Conservation (phyloP, 2,113 vertebrate genomes). For the Microtus montanus region DNA sequence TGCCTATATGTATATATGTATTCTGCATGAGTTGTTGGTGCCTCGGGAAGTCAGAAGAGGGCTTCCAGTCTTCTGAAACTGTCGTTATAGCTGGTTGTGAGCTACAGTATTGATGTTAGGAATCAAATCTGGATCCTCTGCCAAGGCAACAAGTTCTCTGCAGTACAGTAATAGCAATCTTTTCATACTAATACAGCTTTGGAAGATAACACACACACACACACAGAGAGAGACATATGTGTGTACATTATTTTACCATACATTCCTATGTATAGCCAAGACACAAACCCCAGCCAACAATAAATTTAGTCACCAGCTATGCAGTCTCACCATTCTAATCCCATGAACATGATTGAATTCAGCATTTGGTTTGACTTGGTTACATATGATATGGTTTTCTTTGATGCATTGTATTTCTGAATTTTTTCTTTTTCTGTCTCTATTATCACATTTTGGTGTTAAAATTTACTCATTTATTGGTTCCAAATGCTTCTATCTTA, state of each 20-base stretch:
- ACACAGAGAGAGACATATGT: background rate
- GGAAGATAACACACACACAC: background rate
- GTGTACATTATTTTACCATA: background rate
- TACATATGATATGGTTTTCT: slow-evolving; percentile 40
- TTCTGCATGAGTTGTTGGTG: background rate
- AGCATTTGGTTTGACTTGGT: background rate
- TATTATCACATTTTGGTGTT: background rate
- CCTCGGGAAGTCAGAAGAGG: background rate
- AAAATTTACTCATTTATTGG: slow-evolving; percentile 7
- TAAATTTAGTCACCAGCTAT: background rate
- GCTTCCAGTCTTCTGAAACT: background rate
- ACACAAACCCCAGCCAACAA: background rate
- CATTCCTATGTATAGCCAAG: background rate
- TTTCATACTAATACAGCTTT: background rate
- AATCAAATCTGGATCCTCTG: background rate
- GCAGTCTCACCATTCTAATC: background rate
- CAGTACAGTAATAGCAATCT: slow-evolving; percentile 15
- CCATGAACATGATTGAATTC: slow-evolving; percentile 33
- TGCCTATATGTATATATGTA: background rate
- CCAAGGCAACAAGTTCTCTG: background rate
- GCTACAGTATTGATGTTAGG: background rate
- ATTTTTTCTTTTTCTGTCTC: background rate
- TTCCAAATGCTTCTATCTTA: slow-evolving; percentile 18
- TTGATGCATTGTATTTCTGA: slow-evolving; percentile 24
- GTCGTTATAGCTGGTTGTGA: background rate